A percentile compares a stretch with the other conserved stretches of the same genome.
phyloP scores from a whole-genome alignment of 2,888 invertebrate species.

The Orthonevra nobilis region DNA sequence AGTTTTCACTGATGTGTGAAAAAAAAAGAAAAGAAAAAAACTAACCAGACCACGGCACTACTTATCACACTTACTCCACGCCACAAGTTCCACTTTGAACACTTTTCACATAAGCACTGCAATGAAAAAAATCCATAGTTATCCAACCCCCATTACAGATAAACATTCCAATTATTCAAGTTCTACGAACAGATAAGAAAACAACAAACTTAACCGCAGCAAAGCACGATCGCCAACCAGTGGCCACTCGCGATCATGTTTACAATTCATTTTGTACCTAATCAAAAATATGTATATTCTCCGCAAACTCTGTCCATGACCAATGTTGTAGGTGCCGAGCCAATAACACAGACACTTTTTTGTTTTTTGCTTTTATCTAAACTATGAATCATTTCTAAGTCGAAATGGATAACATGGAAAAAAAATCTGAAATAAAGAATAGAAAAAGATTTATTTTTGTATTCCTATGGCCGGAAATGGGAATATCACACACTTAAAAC shows the following conservation, averaged over 20 bases:
- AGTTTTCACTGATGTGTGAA: conserved; percentile 37
- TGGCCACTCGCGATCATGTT: conserved; percentile 16
- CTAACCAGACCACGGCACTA: too few relatives aligned
- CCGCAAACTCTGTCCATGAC: conserved; percentile 8
- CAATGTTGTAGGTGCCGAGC: too few relatives aligned
- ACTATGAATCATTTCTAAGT: conserved; percentile 57
- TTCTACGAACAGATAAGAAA: too few relatives aligned
- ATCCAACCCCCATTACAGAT: too few relatives aligned
- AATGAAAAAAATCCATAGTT: too few relatives aligned
- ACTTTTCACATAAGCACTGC: too few relatives aligned
- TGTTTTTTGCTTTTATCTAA: conserved; percentile 48
- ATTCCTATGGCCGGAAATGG: conserved; percentile 63
- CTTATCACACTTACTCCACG: too few relatives aligned
- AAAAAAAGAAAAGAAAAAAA: too few relatives aligned
- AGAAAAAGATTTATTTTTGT: conserved; percentile 54
- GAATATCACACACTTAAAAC: conserved; percentile 65
- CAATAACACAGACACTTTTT: conserved; percentile 33
- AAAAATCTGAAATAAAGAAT: conserved; percentile 30
- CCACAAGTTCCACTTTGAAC: too few relatives aligned
- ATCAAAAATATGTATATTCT: conserved; percentile 16
- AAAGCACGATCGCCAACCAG: too few relatives aligned
- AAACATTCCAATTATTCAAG: too few relatives aligned
- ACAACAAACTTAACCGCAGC: background rate
- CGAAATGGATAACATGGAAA: conserved; percentile 5
- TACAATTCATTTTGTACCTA: conserved; percentile 35